Conservation (phyloP, 2,888 invertebrate genomes). For the Lasioglossum marginatum region DNA sequence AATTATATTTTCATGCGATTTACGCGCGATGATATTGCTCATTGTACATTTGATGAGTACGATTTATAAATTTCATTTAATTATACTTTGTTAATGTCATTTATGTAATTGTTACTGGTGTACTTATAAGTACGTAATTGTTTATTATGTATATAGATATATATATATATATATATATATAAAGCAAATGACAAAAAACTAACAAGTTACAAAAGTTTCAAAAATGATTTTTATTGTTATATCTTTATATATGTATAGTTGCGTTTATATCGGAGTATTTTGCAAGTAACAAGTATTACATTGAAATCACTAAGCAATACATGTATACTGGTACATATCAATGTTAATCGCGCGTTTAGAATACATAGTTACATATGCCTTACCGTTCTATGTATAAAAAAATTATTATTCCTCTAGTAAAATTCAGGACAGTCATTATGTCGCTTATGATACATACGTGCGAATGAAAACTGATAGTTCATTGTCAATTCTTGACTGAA, state of each 20-base stretch:
- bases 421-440: slow-evolving; percentile 51
- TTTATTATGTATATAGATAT: slow-evolving; percentile 36
- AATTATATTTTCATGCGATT: slow-evolving; percentile 48
- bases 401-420: slow-evolving; percentile 55
- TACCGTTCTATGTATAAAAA: slow-evolving; percentile 42
- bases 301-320: slow-evolving; percentile 55
- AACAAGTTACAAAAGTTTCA: slow-evolving; percentile 22
- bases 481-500: slow-evolving; percentile 65
- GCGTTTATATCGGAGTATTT: slow-evolving; percentile 33
- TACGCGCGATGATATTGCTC: slow-evolving; percentile 64
- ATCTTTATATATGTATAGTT: slow-evolving; percentile 32
- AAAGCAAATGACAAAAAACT: slow-evolving; percentile 35
- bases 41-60: slow-evolving; percentile 41
- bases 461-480: slow-evolving; percentile 56
- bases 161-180: slow-evolving; percentile 21
- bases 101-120: slow-evolving; percentile 34
- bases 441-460: slow-evolving; percentile 54
- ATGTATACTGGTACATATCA: slow-evolving; percentile 65
- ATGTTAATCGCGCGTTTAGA: slow-evolving; percentile 63
- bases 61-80: slow-evolving; percentile 7
- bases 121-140: slow-evolving; percentile 21
- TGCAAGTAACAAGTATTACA: slow-evolving; percentile 35
- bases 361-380: slow-evolving; percentile 37
- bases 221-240: slow-evolving; percentile 30
- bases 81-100: slow-evolving; percentile 19